These are phyloP conservation scores for Myanophis thanlyinensis DNA, from an alignment of 2,113 vertebrate genomes.

Conservation along the genomic window DNA sequence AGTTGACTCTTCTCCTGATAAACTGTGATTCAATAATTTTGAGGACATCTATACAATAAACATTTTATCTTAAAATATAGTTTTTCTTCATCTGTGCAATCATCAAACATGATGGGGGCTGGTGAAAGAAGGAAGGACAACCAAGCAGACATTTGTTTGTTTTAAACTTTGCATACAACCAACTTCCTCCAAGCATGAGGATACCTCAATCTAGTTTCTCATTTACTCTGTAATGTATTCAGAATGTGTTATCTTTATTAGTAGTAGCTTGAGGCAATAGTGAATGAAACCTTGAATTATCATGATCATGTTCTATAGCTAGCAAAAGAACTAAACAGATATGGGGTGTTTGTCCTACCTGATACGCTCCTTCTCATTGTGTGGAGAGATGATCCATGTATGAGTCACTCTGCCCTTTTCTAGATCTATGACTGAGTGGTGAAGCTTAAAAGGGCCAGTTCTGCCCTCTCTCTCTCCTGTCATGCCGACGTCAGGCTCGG, in stretches of 20 bases:
- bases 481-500: too few species aligned
- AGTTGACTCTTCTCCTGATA: not conserved
- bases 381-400: too few species aligned
- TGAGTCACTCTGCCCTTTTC: too few species aligned
- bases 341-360: too few species aligned
- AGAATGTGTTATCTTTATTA: not conserved
- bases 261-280: slow-evolving; percentile 19
- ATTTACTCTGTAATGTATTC: not conserved
- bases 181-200: not conserved
- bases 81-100: not conserved
- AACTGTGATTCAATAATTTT: not conserved
- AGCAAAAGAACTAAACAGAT: slow-evolving; percentile 27
- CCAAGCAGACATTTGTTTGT: not conserved
- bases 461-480: too few species aligned
- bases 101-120: not conserved
- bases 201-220: not conserved
- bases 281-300: slow-evolving; percentile 19
- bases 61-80: not conserved
- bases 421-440: too few species aligned
- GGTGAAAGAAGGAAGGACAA: not conserved
- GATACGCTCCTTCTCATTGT: too few species aligned
- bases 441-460: too few species aligned
- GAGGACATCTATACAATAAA: not conserved
- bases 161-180: not conserved
- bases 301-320: not conserved